Conservation (phyloP, 2,113 vertebrate species). For the Leptobrachium ailaonicum region DNA sequence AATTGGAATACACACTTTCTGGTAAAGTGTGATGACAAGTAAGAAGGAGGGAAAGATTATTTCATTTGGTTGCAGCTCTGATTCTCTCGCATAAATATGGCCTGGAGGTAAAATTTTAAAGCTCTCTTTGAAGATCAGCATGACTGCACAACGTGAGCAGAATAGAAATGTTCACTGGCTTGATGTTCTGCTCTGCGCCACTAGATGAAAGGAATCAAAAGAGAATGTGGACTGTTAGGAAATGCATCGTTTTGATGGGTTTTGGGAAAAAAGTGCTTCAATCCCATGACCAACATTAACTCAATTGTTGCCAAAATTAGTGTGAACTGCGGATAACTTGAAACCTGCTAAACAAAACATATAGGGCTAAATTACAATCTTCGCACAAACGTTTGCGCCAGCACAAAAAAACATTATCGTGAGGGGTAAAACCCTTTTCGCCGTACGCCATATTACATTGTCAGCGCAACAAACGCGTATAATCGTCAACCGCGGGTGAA, state of each 20-base stretch:
- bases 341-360: neutral
- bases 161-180: constrained; percentile 37
- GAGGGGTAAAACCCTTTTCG: too few species aligned
- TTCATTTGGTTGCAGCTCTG: constrained; percentile 43
- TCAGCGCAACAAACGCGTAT: too few species aligned
- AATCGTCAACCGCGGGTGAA: too few species aligned
- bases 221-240: constrained; percentile 21
- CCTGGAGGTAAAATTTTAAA: constrained; percentile 47
- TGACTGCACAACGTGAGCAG: constrained; percentile 42
- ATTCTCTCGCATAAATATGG: constrained; percentile 44
- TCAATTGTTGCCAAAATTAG: neutral
- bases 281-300: constrained; percentile 22
- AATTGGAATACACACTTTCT: constrained; percentile 11
- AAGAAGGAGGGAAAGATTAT: constrained; percentile 43
- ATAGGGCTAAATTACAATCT: too few species aligned
- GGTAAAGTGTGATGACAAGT: constrained; percentile 28
- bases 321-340: neutral
- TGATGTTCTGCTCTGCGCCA: constrained; percentile 33
- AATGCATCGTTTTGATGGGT: constrained; percentile 30
- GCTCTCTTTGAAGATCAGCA: constrained; percentile 49
- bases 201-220: constrained; percentile 45
- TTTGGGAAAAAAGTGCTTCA: constrained; percentile 17
- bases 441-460: too few species aligned
- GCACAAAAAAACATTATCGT: too few species aligned
- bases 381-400: too few species aligned